phyloP scores from a whole-genome alignment of 2,888 invertebrate species.

The Perdita meconis region DNA sequence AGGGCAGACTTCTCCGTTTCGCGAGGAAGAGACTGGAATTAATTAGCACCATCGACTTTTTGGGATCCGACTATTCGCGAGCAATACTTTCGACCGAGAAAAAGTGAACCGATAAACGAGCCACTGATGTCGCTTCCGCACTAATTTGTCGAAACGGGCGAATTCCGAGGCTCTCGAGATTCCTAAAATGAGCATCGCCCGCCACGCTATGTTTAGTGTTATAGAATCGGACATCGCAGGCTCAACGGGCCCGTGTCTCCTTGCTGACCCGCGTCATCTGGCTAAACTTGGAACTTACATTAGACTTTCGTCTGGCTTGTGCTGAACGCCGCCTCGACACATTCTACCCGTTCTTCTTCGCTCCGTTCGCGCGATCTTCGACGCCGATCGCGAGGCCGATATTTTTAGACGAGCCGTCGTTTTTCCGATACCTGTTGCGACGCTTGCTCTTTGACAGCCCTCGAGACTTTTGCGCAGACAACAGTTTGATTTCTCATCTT shows the following conservation, averaged over 20 bases:
- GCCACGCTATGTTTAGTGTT: slow-evolving; percentile 61
- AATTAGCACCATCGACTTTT: not conserved
- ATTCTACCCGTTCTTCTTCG: slow-evolving; percentile 34
- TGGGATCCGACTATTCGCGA: too few relatives aligned
- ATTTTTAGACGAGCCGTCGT: slow-evolving; percentile 32
- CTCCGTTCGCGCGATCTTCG: slow-evolving; percentile 42
- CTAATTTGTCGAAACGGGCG: too few relatives aligned
- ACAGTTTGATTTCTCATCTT: not conserved
- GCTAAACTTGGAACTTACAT: slow-evolving; percentile 65
- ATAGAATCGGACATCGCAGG: slow-evolving; percentile 50
- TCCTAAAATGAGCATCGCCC: slow-evolving; percentile 48
- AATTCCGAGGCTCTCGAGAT: slow-evolving; percentile 6
- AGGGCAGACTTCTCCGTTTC: too few relatives aligned
- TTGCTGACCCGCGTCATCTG: slow-evolving; percentile 61
- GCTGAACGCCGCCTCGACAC: slow-evolving; percentile 24
- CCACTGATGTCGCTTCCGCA: too few relatives aligned
- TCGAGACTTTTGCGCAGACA: not conserved
- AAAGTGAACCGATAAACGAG: too few relatives aligned
- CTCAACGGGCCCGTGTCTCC: slow-evolving; percentile 44
- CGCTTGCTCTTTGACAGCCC: not conserved
- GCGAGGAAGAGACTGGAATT: not conserved
- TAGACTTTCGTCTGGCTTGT: slow-evolving; percentile 52
- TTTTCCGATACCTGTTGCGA: slow-evolving; percentile 19
- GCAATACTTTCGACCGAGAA: too few relatives aligned
- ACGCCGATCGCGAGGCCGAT: slow-evolving; percentile 7